These are phyloP conservation scores for Hoplodrina ambigua DNA, from an alignment of 2,888 invertebrate genomes.

Conservation along the genomic window DNA sequence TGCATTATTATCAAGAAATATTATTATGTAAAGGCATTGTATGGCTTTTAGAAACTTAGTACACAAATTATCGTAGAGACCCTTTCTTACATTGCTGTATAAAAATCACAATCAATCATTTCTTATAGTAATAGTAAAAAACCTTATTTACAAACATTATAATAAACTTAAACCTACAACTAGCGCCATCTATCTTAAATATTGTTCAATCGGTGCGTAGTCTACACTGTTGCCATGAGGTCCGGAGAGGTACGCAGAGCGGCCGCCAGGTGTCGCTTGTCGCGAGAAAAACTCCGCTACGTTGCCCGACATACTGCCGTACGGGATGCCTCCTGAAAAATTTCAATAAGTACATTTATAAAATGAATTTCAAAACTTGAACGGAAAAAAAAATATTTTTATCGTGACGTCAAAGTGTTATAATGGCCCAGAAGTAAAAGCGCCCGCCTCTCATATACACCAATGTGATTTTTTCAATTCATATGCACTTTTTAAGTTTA, in stretches of 20 bases:
- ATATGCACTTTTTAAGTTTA: too few species aligned
- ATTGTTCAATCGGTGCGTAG: conserved; percentile 81
- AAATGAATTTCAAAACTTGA: background rate
- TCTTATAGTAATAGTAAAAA: background rate
- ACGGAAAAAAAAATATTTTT: background rate
- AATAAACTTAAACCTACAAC: conserved; percentile 16
- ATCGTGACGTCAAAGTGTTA: too few species aligned
- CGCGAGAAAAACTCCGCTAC: conserved; percentile 86
- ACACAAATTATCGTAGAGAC: too few species aligned
- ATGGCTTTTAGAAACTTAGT: background rate
- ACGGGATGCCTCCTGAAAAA: conserved; percentile 91
- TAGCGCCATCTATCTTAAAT: conserved; percentile 77
- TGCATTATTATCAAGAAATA: background rate
- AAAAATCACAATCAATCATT: background rate
- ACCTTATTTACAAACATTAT: background rate
- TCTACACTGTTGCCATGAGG: conserved; percentile 66
- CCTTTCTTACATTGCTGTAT: too few species aligned
- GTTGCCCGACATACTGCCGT: conserved; percentile 91
- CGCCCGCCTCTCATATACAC: too few species aligned
- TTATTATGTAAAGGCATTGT: background rate
- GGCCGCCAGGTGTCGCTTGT: conserved; percentile 75
- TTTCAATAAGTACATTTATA: background rate
- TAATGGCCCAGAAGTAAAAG: too few species aligned
- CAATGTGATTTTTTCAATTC: too few species aligned
- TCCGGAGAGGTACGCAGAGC: conserved; percentile 61